phyloP scores from a whole-genome alignment of 2,113 vertebrate genomes.

The Accipiter virgatus region DNA sequence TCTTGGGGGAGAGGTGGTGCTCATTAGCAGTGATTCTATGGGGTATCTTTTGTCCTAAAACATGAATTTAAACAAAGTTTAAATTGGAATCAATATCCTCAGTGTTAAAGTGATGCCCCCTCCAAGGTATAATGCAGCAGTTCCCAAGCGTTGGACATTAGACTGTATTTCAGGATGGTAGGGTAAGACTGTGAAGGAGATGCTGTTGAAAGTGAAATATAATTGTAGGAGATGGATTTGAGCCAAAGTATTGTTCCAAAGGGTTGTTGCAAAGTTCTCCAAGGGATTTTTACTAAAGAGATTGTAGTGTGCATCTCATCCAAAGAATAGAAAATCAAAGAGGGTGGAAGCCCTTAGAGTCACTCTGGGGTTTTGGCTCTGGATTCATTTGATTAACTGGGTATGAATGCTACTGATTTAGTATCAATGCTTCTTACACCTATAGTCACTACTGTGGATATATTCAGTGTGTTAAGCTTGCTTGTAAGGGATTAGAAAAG shows the following conservation, averaged over 20 bases:
- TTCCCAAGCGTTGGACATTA: background rate
- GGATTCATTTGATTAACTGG: slow-evolving; percentile 9
- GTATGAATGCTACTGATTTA: background rate
- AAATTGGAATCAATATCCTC: background rate
- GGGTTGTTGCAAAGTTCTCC: slow-evolving; percentile 11
- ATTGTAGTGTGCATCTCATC: background rate
- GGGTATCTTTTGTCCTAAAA: background rate
- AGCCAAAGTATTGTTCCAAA: background rate
- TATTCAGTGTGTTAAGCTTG: background rate
- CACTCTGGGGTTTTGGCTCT: slow-evolving; percentile 42
- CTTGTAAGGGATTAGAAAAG: background rate
- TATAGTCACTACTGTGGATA: background rate
- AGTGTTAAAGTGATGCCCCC: background rate
- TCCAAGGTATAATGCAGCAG: background rate
- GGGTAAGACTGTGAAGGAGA: background rate
- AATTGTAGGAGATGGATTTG: slow-evolving; percentile 11
- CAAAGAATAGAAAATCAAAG: slow-evolving; percentile 19
- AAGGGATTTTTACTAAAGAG: slow-evolving; percentile 22
- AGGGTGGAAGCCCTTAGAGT: background rate
- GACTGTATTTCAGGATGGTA: background rate
- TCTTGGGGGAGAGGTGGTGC: background rate
- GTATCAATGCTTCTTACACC: background rate
- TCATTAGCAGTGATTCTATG: background rate
- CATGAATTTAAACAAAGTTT: background rate
- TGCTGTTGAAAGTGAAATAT: background rate